Base-by-base conservation (phyloP, 2,797 vertebrate species). In the Discoglossus pictus region DNA sequence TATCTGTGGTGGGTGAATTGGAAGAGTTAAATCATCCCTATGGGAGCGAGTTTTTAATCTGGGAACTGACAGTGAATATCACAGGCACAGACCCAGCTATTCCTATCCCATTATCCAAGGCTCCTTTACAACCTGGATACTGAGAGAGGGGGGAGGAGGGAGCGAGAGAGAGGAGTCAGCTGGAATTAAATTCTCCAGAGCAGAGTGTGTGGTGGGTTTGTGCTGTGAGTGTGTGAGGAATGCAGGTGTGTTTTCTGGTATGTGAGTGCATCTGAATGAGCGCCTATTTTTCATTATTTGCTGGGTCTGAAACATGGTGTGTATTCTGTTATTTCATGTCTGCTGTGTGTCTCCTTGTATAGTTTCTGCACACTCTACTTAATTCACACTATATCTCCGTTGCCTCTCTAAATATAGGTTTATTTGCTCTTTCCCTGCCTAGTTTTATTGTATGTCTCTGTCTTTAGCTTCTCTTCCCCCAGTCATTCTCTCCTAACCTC, bases 111-210 rank as follows among this genome's bases (percentile, higher is more conserved):
- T 42, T 27, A 66, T 58, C 42, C 35, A 5, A 36, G 27, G 18
- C 15, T 38, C 8, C 39, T 55, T 47, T 59, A 56, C 53, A 51
- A 53, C 25, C 55, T 53, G 56, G 4, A 61, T 44, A 68, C 36
- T 43, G 27, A 52, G 13, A 6, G 13, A 43, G 55, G 21, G 38
- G 17, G 64, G 31, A 46, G 21, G 38, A 24, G 64, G 31, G 47
- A 51, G 7, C 18, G 42, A 12, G 6, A 2, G 21, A 15, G 16
- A 21, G 38, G 46, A 16, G 23, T 27, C 11, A 58, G 16, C 38
- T 20, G 11, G 17, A 21, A 36, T 39, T 13, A 8, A 18, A 50
- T 66, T 31, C 21, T 34, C 31, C 6, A 34, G 34, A 59, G 35
- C 13, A 48, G 27, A 31, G 54, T 24, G 21, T 58, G 13, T 50